Evolutionary conservation across 2,888 invertebrate species (phyloP).

Genomic region (Leptodirus hochenwartii): DNA sequence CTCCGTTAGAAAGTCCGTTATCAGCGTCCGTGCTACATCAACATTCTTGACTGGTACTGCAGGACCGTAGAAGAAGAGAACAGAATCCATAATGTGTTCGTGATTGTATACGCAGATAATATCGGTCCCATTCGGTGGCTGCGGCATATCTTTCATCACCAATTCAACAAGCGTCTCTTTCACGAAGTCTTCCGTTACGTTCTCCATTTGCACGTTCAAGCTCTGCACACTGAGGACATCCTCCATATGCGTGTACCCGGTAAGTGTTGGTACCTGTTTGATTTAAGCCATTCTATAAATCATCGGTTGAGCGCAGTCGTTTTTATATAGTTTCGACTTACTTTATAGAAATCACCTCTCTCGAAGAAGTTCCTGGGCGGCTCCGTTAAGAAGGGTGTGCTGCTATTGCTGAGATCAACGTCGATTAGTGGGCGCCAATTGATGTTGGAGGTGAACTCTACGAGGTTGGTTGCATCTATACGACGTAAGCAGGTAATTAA

Average conservation of each 20-base stretch:
- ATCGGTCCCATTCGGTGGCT: conserved; percentile 27
- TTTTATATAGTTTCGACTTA: no score
- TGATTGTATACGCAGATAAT: conserved; percentile 40
- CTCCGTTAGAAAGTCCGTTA: conserved; percentile 57
- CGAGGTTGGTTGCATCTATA: conserved; percentile 37
- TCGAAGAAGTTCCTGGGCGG: conserved; percentile 43
- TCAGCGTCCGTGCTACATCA: conserved; percentile 39
- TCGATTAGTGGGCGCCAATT: conserved; percentile 71
- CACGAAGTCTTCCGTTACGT: conserved; percentile 39
- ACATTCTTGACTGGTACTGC: conserved; percentile 43
- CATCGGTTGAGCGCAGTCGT: no score
- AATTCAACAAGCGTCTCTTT: conserved; percentile 44
- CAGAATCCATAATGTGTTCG: conserved; percentile 49
- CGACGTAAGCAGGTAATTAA: conserved; percentile 51
- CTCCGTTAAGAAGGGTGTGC: conserved; percentile 45
- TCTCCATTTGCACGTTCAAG: conserved; percentile 33
- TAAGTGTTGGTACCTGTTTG: conserved; percentile 51
- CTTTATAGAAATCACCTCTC: conserved; percentile 41
- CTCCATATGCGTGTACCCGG: conserved; percentile 66
- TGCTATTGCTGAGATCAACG: conserved; percentile 43
- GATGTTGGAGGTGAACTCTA: conserved; percentile 36
- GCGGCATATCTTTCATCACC: conserved; percentile 39
- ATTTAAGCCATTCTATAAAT: no score
- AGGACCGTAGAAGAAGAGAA: conserved; percentile 58
- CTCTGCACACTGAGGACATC: conserved; percentile 43